Conservation (phyloP, 2,888 invertebrate species). For the Thecocarcelia acutangulata region DNA sequence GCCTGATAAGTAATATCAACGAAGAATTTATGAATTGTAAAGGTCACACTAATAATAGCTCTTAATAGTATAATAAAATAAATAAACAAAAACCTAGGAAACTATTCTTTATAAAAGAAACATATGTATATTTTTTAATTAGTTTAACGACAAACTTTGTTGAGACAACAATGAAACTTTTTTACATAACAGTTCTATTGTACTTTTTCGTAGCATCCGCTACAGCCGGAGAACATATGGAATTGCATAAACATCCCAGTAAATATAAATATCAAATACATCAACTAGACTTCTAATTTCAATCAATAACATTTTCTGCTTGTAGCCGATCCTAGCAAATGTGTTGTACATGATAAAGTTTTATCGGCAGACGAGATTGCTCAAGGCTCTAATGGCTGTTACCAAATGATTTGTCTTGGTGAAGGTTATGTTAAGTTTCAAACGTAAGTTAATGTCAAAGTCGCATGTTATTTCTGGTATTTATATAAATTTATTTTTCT, state of each 20-base stretch:
- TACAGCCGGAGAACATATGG: neutral
- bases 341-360: slow-evolving; percentile 6
- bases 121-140: neutral
- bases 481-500: neutral
- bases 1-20: too few species aligned
- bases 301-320: neutral
- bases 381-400: neutral
- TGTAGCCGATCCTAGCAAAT: slow-evolving; percentile 32
- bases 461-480: neutral
- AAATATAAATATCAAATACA: neutral
- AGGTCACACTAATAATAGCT: too few species aligned
- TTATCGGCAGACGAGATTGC: slow-evolving; percentile 3
- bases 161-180: slow-evolving; percentile 29
- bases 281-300: neutral
- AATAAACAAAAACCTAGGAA: too few species aligned
- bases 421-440: neutral
- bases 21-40: too few species aligned
- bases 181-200: neutral
- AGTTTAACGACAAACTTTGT: slow-evolving; percentile 7
- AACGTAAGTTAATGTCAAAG: slow-evolving; percentile 1
- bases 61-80: too few species aligned
- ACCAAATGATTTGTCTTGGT: neutral
- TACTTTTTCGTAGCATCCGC: neutral
- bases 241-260: slow-evolving; percentile 7
- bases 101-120: too few species aligned